Evolutionary conservation across 2,888 invertebrate species (phyloP).

Genomic region (Coenonympha glycerion): DNA sequence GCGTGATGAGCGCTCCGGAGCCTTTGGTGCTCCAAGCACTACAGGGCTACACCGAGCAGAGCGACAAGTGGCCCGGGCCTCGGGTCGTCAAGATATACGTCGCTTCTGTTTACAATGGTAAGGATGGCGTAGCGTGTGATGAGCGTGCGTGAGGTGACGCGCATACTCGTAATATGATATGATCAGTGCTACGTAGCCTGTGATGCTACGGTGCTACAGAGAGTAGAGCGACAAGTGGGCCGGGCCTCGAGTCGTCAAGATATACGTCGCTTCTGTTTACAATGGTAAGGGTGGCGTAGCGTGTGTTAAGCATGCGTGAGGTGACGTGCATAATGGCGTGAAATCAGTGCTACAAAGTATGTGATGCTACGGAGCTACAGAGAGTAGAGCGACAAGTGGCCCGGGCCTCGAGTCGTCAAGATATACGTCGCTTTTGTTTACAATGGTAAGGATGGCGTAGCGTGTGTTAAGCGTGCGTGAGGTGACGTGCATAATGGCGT

Average conservation of each 20-base stretch:
- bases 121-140: conserved; percentile 49
- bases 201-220: conserved; percentile 67
- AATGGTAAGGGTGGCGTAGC: conserved; percentile 69
- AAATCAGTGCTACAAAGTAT: conserved; percentile 75
- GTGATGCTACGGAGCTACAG: conserved; percentile 67
- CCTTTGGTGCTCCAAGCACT: conserved; percentile 71
- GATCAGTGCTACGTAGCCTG: conserved; percentile 73
- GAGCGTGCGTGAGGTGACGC: conserved; percentile 55
- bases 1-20: conserved; percentile 71
- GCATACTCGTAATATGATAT: conserved; percentile 35
- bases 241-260: conserved; percentile 76
- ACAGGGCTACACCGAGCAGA: conserved; percentile 58
- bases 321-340: conserved; percentile 46
- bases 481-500: conserved; percentile 49
- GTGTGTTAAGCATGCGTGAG: conserved; percentile 52
- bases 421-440: conserved; percentile 76
- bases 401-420: conserved; percentile 76
- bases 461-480: conserved; percentile 50
- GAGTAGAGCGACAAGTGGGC: conserved; percentile 69
- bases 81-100: conserved; percentile 77
- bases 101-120: conserved; percentile 75
- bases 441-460: conserved; percentile 69
- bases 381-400: conserved; percentile 66
- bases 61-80: conserved; percentile 75
- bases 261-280: conserved; percentile 75